Conservation (phyloP, 2,888 invertebrate genomes). For the Caenorhabditis japonica region DNA sequence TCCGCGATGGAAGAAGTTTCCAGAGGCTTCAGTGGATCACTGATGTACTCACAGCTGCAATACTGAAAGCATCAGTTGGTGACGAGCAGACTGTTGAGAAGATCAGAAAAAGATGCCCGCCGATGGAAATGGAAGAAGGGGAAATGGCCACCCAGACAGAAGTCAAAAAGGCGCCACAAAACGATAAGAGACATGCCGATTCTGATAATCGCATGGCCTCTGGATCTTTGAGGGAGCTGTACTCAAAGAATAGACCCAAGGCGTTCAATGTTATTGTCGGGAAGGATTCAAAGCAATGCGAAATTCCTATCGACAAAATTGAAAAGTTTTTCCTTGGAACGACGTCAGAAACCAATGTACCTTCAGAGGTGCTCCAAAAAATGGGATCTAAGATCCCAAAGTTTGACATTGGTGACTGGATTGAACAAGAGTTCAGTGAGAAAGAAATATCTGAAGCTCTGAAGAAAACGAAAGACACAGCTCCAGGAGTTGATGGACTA, state of each 20-base stretch:
- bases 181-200: background rate
- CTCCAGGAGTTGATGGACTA: conserved; percentile 6
- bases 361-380: conserved; percentile 7
- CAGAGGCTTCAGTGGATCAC: conserved; percentile 1
- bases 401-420: background rate
- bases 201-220: background rate
- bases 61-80: background rate
- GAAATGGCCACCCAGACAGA: conserved; percentile 9
- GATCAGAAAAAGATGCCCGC: background rate
- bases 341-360: conserved; percentile 11
- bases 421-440: background rate
- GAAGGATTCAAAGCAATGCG: background rate
- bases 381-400: conserved; percentile 6
- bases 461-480: conserved; percentile 3
- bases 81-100: background rate
- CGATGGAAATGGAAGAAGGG: background rate
- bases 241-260: background rate
- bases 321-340: conserved; percentile 9
- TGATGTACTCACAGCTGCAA: conserved; percentile 1
- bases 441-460: background rate
- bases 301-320: conserved; percentile 3
- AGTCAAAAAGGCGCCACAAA: background rate
- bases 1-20: background rate
- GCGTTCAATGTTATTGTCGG: conserved; percentile 1
- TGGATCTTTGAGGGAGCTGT: background rate